Percentiles rank a stretch among this genome's conserved stretches.
phyloP scores from a whole-genome alignment of 2,888 invertebrate species.

The Acrobasis repandana region DNA sequence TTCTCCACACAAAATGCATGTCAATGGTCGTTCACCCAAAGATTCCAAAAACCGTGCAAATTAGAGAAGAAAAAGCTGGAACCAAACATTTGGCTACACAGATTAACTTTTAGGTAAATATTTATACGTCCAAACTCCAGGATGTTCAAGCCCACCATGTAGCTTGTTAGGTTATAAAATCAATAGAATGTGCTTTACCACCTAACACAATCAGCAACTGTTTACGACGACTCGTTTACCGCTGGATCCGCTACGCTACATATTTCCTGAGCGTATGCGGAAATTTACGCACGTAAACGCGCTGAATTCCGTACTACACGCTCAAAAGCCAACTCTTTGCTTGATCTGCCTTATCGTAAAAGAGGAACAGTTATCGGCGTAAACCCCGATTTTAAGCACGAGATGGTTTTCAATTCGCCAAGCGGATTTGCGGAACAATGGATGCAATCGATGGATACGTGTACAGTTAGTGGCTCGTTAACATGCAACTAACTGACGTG shows the following conservation, averaged over 20 bases:
- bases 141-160: no score
- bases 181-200: background rate
- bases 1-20: no score
- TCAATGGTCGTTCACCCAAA: no score
- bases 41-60: no score
- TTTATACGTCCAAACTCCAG: no score
- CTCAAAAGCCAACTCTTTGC: background rate
- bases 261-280: background rate
- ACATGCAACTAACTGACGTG: background rate
- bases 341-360: background rate
- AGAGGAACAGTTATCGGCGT: background rate
- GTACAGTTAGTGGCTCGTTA: background rate
- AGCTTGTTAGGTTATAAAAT: background rate
- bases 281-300: background rate
- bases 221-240: background rate
- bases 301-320: background rate
- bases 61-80: no score
- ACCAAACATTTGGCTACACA: no score
- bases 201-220: background rate
- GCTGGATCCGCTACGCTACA: background rate
- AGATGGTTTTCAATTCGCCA: slow-evolving; percentile 1
- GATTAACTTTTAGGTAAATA: no score
- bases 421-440: background rate
- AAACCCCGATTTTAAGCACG: background rate
- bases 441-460: background rate